phyloP scores from a whole-genome alignment of 2,888 invertebrate genomes.

The Drosophila neutralis region DNA sequence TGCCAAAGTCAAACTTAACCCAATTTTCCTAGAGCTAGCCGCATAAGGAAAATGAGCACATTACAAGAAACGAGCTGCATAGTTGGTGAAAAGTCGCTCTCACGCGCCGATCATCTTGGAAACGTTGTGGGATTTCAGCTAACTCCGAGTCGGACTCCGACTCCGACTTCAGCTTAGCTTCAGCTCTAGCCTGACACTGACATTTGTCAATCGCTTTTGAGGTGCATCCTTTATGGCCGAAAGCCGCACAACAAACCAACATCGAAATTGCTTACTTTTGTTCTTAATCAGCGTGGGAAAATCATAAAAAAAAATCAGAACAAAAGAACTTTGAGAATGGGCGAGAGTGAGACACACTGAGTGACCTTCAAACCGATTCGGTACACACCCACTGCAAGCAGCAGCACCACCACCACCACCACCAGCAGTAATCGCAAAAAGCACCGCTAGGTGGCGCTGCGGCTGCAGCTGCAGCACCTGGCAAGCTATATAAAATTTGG shows the following conservation, averaged over 20 bases:
- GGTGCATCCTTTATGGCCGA: constrained; percentile 62
- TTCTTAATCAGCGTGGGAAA: constrained; percentile 61
- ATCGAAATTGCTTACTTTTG: constrained; percentile 32
- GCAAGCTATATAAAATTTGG: constrained; percentile 69
- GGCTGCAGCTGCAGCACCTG: constrained; percentile 69
- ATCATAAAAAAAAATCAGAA: constrained; percentile 23
- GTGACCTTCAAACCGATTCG: constrained; percentile 57
- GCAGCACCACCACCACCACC: constrained; percentile 31
- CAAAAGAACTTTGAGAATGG: not conserved
- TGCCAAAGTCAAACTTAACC: constrained; percentile 69
- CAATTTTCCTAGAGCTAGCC: constrained; percentile 67
- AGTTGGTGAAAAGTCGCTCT: constrained; percentile 49
- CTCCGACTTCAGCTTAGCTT: not conserved
- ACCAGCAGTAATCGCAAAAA: constrained; percentile 26
- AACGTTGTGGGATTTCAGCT: constrained; percentile 68
- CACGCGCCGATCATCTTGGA: constrained; percentile 55
- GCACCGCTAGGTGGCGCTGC: constrained; percentile 69
- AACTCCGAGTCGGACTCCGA: not conserved
- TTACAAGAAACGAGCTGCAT: constrained; percentile 58
- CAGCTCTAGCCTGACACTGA: constrained; percentile 53
- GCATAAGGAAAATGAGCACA: constrained; percentile 81
- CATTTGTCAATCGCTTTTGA: constrained; percentile 63
- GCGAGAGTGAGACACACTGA: constrained; percentile 2
- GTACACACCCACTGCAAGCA: constrained; percentile 57
- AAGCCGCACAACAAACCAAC: constrained; percentile 16